Base-by-base conservation (phyloP, 2,888 invertebrate genomes). In the Ennomos erosarius region DNA sequence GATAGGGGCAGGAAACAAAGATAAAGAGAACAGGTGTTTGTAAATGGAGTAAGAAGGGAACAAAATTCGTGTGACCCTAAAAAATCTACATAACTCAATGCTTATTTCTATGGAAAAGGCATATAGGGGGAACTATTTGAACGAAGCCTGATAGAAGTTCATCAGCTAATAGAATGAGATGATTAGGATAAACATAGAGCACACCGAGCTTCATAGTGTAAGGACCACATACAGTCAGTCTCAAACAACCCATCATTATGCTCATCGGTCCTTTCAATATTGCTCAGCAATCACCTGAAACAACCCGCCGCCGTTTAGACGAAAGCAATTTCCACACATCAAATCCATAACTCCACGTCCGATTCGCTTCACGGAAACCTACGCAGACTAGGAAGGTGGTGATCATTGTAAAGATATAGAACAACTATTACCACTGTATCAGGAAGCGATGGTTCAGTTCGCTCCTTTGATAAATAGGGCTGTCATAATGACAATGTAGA, bases 321-420 rank as follows among this genome's bases (percentile, higher is more conserved):
- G 43, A 33, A 50, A 48, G 49, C 53, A 53, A 61, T 61, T 61
- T 61, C 49, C 56, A 56, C 56, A 56, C 42, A 56, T 61, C 53
- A 56, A 51, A 55, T 55, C 40, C 45, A 56, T 53, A 56, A 61
- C 45, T 42, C 52, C 45, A 16, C 52, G 40, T 55, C 49, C 40
- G 44, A 49, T 49, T 46, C 56, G 33, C 39, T 53, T 40, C 60
- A 47, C 45, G 53, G 50, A 63, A 56, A 44, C 46, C 36, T 26
- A 36, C 42, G 45, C 62, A 38, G 34, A 54, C 45, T 26, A 57
- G 60, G 58, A 64, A 64, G 56, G 54, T 9, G 35, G 52, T 56
- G 84, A 88, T 86, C 85, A 86, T 87, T 85, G 85, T 84, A 85
- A 84, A 87, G 86, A 85, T 85, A 85, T 83, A 84, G 80, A 81